Percentiles rank a stretch among this genome's conserved stretches.
Conservation (phyloP, 2,797 vertebrate species). For the Naso thynnoides region DNA sequence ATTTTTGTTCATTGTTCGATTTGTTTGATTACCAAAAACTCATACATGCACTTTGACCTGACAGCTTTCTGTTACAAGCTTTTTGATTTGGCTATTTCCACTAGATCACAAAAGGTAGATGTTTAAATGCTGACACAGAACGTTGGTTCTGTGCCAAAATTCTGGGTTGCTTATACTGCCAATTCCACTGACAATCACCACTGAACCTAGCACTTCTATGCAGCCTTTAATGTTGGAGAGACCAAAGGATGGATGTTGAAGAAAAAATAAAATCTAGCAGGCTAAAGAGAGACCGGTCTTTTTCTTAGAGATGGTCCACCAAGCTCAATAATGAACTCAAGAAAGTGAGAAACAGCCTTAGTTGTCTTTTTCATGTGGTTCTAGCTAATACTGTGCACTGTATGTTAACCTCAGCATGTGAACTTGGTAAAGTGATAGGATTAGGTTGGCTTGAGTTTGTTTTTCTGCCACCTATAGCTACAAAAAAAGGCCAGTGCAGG, state of each 20-base stretch:
- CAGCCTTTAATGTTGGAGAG: not conserved
- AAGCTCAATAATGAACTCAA: not conserved
- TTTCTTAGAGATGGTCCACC: not conserved
- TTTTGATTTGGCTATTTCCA: too few relatives aligned
- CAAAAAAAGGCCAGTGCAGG: not conserved
- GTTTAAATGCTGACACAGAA: not conserved
- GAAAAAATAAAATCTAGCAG: not conserved
- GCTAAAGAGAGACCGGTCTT: not conserved
- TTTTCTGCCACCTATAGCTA: not conserved
- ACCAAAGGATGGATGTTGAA: not conserved
- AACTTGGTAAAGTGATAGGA: not conserved
- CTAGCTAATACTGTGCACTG: not conserved
- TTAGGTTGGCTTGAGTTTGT: not conserved
- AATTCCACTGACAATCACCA: slow-evolving; percentile 3
- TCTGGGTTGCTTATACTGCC: not conserved
- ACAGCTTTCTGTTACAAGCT: too few relatives aligned
- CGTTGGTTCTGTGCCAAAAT: slow-evolving; percentile 5
- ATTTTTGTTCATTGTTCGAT: too few relatives aligned
- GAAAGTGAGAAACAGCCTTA: not conserved
- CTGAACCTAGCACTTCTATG: not conserved
- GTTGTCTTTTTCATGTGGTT: not conserved
- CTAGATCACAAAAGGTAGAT: too few relatives aligned
- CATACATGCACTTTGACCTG: too few relatives aligned
- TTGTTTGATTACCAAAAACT: too few relatives aligned
- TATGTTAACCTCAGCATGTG: too few relatives aligned